phyloP scores from a whole-genome alignment of 2,113 vertebrate species.

The Anhinga rufa region DNA sequence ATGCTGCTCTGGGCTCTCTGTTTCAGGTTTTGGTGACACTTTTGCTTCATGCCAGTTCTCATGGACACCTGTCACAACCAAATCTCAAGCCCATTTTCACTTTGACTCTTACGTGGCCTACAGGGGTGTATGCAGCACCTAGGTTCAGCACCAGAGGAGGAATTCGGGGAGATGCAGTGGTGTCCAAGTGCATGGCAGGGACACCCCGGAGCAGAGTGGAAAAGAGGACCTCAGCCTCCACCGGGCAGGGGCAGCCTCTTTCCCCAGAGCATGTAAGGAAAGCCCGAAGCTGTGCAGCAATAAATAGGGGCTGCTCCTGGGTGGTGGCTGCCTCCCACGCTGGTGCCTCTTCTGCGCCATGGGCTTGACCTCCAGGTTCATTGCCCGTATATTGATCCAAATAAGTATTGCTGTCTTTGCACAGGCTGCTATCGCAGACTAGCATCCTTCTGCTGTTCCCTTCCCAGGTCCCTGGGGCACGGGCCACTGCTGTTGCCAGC shows the following conservation, averaged over 20 bases:
- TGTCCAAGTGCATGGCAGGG: no score
- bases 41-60: background rate
- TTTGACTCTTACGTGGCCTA: background rate
- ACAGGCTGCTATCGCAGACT: background rate
- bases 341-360: background rate
- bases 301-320: fast-evolving
- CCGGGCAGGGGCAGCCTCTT: background rate
- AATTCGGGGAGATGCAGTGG: background rate
- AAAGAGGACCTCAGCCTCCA: background rate
- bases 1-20: background rate
- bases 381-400: background rate
- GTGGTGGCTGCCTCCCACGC: background rate
- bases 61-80: background rate
- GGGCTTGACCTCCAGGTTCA: background rate
- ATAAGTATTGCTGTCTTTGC: background rate
- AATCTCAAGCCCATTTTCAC: fast-evolving
- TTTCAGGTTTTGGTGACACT: background rate
- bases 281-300: background rate
- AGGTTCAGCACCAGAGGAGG: background rate
- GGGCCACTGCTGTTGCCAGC: fast-evolving
- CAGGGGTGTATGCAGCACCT: background rate
- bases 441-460: background rate
- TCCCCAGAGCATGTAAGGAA: background rate
- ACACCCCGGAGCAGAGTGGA: background rate
- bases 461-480: background rate